phyloP scores from a whole-genome alignment of 2,113 vertebrate genomes.

The Centropus unirufus region DNA sequence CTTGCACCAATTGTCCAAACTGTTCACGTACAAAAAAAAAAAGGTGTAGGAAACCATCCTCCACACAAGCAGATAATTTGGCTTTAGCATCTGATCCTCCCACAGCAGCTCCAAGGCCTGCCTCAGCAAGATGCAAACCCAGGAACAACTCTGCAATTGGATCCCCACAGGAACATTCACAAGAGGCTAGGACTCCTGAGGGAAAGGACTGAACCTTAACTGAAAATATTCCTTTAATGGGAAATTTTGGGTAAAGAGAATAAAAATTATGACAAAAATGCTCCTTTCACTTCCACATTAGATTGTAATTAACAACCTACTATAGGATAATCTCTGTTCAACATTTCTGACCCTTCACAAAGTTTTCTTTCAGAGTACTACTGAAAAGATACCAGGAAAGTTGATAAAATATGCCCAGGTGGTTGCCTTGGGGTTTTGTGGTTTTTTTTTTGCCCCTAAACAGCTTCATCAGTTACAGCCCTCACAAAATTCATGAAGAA shows the following conservation, averaged over 20 bases:
- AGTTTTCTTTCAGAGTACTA: not conserved
- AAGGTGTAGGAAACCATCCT: not conserved
- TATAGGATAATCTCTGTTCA: not conserved
- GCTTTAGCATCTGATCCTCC: not conserved
- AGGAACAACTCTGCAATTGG: fast-evolving
- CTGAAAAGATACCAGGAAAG: not conserved
- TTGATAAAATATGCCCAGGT: not conserved
- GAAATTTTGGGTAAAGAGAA: not conserved
- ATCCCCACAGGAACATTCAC: no score
- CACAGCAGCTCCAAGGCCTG: not conserved
- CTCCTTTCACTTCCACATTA: not conserved
- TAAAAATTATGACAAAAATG: not conserved
- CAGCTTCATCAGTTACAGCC: not conserved
- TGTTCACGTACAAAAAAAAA: fast-evolving
- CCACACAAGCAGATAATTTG: not conserved
- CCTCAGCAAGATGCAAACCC: not conserved
- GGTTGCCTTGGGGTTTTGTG: not conserved
- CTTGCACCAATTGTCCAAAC: not conserved
- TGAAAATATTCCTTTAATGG: not conserved
- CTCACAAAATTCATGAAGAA: not conserved
- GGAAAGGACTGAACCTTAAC: not conserved
- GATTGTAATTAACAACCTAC: not conserved
- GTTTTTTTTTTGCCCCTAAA: not conserved
- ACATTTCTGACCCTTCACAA: not conserved
- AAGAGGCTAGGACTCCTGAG: not conserved